Conservation (phyloP, 2,888 invertebrate species). For the Alcis repandata region DNA sequence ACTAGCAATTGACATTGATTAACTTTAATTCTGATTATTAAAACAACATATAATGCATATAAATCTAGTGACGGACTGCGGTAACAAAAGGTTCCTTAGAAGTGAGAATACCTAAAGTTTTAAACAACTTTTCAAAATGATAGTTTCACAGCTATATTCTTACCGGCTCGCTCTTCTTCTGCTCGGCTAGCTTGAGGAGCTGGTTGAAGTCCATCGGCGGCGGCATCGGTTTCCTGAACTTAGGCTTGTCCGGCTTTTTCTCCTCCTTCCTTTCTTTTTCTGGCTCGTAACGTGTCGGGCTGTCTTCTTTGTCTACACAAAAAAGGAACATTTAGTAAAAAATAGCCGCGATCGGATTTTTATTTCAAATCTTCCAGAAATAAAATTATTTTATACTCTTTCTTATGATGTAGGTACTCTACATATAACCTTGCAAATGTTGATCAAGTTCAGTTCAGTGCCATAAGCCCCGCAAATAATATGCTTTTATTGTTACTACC, state of each 20-base stretch:
- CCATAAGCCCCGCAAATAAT: no score
- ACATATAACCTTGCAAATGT: no score
- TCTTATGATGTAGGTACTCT: no score
- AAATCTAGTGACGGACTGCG: no score
- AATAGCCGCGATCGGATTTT: not conserved
- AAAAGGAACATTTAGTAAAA: not conserved
- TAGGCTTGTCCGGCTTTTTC: slow-evolving; percentile 84
- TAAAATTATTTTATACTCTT: no score
- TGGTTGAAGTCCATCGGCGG: slow-evolving; percentile 93
- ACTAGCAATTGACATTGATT: no score
- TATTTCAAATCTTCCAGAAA: not conserved
- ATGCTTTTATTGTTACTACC: no score
- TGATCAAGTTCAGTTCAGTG: no score
- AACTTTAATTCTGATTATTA: no score
- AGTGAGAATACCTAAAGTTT: no score
- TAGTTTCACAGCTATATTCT: not conserved
- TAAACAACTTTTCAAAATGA: not conserved
- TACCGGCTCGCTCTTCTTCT: slow-evolving; percentile 93
- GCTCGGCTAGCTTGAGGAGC: slow-evolving; percentile 92
- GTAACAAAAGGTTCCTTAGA: no score
- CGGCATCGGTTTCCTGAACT: slow-evolving; percentile 87
- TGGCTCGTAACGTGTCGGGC: slow-evolving; percentile 72
- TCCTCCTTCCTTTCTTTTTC: slow-evolving; percentile 75
- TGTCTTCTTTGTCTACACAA: slow-evolving; percentile 53
- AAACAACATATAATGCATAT: no score